phyloP scores from a whole-genome alignment of 2,113 vertebrate species.

The Atlantisia rogersi region DNA sequence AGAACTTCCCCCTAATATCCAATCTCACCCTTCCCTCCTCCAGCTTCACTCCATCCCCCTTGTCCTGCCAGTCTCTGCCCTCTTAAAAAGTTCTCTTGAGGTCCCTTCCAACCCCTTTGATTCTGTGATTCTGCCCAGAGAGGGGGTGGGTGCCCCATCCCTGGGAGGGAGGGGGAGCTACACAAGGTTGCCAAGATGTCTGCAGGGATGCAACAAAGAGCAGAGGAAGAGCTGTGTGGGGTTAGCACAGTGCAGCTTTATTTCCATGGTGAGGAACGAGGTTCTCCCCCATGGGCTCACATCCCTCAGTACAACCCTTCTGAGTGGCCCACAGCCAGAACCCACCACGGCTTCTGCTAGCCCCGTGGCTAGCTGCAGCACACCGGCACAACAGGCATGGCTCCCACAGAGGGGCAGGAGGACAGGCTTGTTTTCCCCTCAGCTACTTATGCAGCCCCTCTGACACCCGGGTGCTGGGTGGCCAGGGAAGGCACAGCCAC shows the following conservation, averaged over 20 bases:
- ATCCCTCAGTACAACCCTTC: not conserved
- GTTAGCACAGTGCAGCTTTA: conserved; percentile 65
- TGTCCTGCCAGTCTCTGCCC: too few species aligned
- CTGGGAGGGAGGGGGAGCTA: too few species aligned
- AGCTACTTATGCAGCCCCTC: not conserved
- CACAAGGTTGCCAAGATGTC: too few species aligned
- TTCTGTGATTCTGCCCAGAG: too few species aligned
- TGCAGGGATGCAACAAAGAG: not conserved
- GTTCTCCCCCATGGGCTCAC: not conserved
- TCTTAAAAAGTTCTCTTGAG: too few species aligned
- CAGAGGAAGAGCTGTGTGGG: not conserved
- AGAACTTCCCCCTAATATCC: too few species aligned
- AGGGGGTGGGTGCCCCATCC: too few species aligned
- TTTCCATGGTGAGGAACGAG: not conserved
- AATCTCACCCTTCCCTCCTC: too few species aligned
- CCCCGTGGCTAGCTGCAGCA: not conserved
- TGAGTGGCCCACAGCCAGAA: not conserved
- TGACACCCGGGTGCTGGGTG: not conserved
- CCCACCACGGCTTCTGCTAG: not conserved
- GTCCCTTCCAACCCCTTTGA: too few species aligned
- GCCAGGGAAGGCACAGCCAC: not conserved
- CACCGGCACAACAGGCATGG: not conserved
- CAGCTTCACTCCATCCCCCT: too few species aligned
- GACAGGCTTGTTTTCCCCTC: not conserved
- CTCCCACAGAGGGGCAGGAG: not conserved